Evolutionary conservation across 2,797 vertebrate genomes (phyloP).

Genomic region (Chiroxiphia lanceolata): DNA sequence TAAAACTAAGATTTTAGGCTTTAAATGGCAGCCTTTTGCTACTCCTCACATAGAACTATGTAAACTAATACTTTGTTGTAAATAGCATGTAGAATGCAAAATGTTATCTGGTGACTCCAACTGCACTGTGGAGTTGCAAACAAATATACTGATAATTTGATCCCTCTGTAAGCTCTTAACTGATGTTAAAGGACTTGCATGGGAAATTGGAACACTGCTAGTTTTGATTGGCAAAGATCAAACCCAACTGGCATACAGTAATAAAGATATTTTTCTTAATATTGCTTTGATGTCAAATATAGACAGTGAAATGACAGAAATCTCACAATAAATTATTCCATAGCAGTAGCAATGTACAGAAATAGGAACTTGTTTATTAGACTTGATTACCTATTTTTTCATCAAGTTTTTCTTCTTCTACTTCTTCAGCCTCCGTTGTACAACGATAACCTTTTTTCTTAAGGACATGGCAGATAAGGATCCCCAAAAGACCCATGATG

Average conservation of each 20-base stretch:
- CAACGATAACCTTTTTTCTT: slow-evolving; percentile 96
- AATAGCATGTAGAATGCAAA: background rate
- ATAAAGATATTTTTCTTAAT: background rate
- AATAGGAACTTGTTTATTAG: background rate
- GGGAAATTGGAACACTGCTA: background rate
- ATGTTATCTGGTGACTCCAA: background rate
- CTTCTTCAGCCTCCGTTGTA: slow-evolving; percentile 87
- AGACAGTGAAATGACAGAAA: background rate
- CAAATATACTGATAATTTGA: background rate
- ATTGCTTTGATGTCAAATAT: background rate
- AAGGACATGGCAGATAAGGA: slow-evolving; percentile 92
- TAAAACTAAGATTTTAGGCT: background rate
- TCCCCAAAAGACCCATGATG: slow-evolving; percentile 89
- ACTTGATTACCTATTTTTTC: slow-evolving; percentile 78
- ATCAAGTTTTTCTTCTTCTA: slow-evolving; percentile 72
- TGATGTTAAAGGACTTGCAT: background rate
- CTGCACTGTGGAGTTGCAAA: background rate
- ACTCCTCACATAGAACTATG: background rate
- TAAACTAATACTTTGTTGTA: background rate
- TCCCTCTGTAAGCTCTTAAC: background rate
- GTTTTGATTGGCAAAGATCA: background rate
- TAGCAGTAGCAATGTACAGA: background rate
- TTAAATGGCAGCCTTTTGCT: background rate
- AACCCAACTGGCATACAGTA: background rate
- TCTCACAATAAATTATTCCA: background rate